Evolutionary conservation across 1,140 invertebrate genomes (phyloP).

Genomic region (Plectrocnemia conspersa): DNA sequence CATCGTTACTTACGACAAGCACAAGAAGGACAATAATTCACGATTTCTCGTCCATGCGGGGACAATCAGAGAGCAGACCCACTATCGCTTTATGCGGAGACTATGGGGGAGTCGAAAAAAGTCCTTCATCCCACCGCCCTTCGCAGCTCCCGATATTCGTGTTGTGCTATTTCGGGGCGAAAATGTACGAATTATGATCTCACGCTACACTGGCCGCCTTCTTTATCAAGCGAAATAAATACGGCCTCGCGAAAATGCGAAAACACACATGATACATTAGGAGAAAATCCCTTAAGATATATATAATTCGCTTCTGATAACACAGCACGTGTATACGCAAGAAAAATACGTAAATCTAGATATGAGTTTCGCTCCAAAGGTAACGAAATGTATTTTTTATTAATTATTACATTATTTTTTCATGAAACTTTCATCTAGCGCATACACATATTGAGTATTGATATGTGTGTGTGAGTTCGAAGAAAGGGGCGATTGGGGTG

Average conservation of each 20-base stretch:
- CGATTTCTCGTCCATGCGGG: constrained; percentile 35
- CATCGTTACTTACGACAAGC: constrained; percentile 33
- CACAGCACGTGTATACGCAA: background rate
- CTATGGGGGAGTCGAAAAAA: background rate
- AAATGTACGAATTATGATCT: constrained; percentile 14
- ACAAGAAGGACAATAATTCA: constrained; percentile 35
- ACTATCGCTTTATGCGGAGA: constrained; percentile 13
- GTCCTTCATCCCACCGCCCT: constrained; percentile 4
- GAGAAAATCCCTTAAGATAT: no score
- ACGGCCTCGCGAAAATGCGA: no score
- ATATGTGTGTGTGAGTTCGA: background rate
- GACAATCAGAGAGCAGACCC: constrained; percentile 33
- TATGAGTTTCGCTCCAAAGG: no score
- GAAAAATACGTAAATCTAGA: no score
- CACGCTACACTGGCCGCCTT: constrained; percentile 1
- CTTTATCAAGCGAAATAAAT: constrained; percentile 5
- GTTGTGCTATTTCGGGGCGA: constrained; percentile 10
- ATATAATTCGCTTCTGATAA: background rate
- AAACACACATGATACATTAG: no score
- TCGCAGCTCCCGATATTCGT: constrained; percentile 17
- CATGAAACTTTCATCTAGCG: no score
- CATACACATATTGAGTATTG: no score
- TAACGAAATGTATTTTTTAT: no score
- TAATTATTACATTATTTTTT: no score
- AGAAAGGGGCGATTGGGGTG: constrained; percentile 23